Evolutionary conservation across 2,113 vertebrate species (phyloP).

Genomic region (Rostratula benghalensis): DNA sequence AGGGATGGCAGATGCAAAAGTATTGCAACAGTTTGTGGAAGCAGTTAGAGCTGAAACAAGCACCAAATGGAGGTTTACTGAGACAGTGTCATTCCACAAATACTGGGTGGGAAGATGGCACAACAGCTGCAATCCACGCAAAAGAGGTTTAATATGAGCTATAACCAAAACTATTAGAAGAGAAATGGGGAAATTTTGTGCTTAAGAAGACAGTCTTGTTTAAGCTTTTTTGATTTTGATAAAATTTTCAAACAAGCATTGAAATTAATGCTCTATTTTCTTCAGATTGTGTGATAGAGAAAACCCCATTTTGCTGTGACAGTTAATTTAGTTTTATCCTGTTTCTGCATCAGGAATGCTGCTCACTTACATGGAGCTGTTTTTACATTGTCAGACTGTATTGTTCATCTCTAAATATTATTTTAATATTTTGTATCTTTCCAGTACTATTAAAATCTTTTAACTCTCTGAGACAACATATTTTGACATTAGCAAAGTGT

Average conservation of each 20-base stretch:
- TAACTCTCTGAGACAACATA: not conserved
- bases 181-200: not conserved
- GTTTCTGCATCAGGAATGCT: not conserved
- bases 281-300: not conserved
- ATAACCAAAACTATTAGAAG: not conserved
- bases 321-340: not conserved
- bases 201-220: not conserved
- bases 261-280: not conserved
- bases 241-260: not conserved
- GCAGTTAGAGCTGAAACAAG: not conserved
- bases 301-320: not conserved
- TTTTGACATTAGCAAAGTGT: not conserved
- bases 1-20: not conserved
- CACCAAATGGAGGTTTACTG: not conserved
- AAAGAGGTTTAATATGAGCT: not conserved
- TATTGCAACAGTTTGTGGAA: not conserved
- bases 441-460: not conserved
- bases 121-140: not conserved
- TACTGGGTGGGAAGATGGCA: not conserved
- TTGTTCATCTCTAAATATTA: not conserved
- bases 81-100: fast-evolving
- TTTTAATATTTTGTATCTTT: not conserved
- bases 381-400: not conserved
- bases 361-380: not conserved
- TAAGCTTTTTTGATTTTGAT: not conserved